phyloP scores from a whole-genome alignment of 2,113 vertebrate species.

The Dendrocopos noguchii region DNA sequence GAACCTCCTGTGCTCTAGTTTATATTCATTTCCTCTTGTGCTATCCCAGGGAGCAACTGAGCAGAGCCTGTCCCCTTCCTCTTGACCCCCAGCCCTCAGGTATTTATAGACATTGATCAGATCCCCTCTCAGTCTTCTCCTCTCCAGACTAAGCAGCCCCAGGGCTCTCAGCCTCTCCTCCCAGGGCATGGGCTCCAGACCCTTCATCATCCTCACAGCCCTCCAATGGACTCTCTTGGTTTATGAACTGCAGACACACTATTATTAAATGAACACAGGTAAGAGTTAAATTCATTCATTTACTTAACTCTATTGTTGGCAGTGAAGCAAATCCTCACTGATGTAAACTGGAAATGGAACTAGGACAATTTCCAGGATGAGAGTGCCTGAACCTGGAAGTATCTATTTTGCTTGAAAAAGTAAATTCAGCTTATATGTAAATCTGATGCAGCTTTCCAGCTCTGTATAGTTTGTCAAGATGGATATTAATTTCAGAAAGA shows the following conservation, averaged over 20 bases:
- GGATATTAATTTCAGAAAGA: slow-evolving; percentile 48
- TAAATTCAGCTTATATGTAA: slow-evolving; percentile 49
- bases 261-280: slow-evolving; percentile 17
- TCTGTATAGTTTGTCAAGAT: slow-evolving; percentile 35
- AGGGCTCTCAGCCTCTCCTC: too few species aligned
- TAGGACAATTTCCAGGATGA: neutral
- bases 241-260: neutral
- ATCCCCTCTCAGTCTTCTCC: too few species aligned
- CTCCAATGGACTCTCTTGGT: neutral
- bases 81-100: too few species aligned
- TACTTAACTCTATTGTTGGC: slow-evolving; percentile 5
- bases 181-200: too few species aligned
- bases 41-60: too few species aligned
- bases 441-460: slow-evolving; percentile 9
- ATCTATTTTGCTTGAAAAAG: slow-evolving; percentile 37
- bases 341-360: neutral
- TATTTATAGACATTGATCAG: too few species aligned
- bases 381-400: neutral
- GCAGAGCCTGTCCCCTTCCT: too few species aligned
- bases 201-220: too few species aligned
- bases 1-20: too few species aligned
- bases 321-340: neutral
- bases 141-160: too few species aligned
- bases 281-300: slow-evolving; percentile 14
- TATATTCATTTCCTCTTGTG: too few species aligned